Base-by-base conservation (phyloP, 2,888 invertebrate species). In the Patella caerulea region DNA sequence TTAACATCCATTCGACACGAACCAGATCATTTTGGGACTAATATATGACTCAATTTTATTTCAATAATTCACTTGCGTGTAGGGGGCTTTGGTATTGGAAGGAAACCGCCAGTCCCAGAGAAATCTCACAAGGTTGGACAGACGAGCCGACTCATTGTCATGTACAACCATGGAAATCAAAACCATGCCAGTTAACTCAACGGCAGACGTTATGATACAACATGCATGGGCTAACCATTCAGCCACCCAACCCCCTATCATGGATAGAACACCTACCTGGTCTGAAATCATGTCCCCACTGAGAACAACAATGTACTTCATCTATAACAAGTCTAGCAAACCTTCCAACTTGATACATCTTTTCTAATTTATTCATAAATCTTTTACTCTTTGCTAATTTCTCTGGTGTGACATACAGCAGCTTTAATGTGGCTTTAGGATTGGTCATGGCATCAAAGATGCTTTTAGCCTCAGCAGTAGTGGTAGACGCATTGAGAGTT, bases 251-350 rank as follows among this genome's bases (percentile, higher is more conserved):
- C 29, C 29, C 29, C 29, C 29, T 29, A 81, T 12, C 5, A 24
- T 3, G 14, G 34, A 14, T n/a, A 74, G 4, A 19, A 2, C 19
- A 73, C 79, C 83, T 81, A 92, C 93, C 93, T 19, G 98, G 97
- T 77, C 98, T 92, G 90, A 98, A 98, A 92, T 98, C 97, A 92
- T 98, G 97, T 0, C 98, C 98, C 97, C 97, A 97, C 87, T 96
- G 96, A 12, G 97, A 97, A 89, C 96, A 97, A 88, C 98, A 98
- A 90, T 98, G 98, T 0, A 97, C 92, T 95, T 98, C 97, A 92
- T 99, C 99, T 84, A 98, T 96, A 0, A 97, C 97, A 86, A 98
- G 94, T 85, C 96, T 92, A 83, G 95, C 94, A 75, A 97, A 93
- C 82, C 94, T 93, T 17, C 94, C 94, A 86, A 94, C 92, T 82